Evolutionary conservation across 2,888 invertebrate genomes (phyloP).

Genomic region (Tineola bisselliella): DNA sequence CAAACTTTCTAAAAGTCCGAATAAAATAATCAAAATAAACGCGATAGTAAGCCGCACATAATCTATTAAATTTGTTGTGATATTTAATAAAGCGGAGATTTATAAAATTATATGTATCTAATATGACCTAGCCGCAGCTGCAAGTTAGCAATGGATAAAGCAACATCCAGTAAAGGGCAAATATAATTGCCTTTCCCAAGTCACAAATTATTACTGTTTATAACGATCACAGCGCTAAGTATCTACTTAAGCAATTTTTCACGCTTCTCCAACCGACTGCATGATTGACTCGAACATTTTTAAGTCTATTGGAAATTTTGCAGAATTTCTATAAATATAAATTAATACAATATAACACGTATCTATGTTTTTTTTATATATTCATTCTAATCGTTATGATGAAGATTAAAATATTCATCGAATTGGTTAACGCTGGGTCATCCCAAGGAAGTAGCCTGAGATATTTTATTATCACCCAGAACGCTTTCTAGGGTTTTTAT

Average conservation of each 20-base stretch:
- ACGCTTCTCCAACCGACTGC: slow-evolving; percentile 1
- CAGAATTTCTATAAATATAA: not conserved
- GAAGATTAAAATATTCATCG: too few relatives aligned
- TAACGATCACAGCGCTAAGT: not conserved
- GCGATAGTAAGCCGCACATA: too few relatives aligned
- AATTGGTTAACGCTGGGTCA: too few relatives aligned
- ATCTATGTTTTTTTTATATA: too few relatives aligned
- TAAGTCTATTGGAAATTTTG: not conserved
- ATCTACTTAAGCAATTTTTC: slow-evolving; percentile 8
- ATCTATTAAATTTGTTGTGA: not conserved
- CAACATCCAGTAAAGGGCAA: slow-evolving; percentile 6
- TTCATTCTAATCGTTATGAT: too few relatives aligned
- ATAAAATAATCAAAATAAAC: too few relatives aligned
- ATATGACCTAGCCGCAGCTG: slow-evolving; percentile 1
- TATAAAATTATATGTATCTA: not conserved
- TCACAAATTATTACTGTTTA: not conserved
- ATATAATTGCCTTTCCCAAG: slow-evolving; percentile 1
- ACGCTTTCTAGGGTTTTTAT: too few relatives aligned
- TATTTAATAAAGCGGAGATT: not conserved
- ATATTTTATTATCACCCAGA: too few relatives aligned
- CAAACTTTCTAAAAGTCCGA: too few relatives aligned
- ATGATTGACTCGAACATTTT: not conserved
- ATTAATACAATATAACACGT: too few relatives aligned
- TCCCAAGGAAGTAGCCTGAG: too few relatives aligned
- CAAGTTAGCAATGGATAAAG: not conserved